These are phyloP conservation scores for Hetaerina americana DNA, from an alignment of 1,140 invertebrate species.

Conservation along the genomic window DNA sequence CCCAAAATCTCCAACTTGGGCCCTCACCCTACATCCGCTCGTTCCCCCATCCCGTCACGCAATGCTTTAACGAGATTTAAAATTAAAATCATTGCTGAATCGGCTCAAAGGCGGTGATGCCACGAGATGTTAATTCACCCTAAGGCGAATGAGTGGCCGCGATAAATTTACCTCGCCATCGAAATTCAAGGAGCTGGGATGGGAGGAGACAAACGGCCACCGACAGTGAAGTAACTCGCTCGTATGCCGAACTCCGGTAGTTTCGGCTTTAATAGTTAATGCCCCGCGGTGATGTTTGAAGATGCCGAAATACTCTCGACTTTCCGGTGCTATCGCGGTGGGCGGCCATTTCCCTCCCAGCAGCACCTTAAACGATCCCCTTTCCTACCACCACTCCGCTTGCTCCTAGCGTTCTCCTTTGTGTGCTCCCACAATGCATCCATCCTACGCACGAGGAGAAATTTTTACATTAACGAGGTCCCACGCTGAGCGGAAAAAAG, in stretches of 20 bases:
- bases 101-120: neutral
- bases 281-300: neutral
- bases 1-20: too few species aligned
- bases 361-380: neutral
- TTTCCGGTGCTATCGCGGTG: neutral
- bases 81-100: neutral
- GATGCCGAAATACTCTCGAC: neutral
- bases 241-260: neutral
- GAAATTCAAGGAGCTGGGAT: neutral
- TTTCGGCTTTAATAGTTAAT: neutral
- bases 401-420: too few species aligned
- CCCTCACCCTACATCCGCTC: too few species aligned
- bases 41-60: neutral
- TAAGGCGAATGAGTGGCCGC: neutral
- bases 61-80: neutral
- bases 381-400: too few species aligned
- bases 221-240: neutral
- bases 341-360: neutral
- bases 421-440: neutral
- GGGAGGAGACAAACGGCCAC: neutral
- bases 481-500: too few species aligned
- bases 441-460: neutral
- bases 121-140: neutral
- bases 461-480: too few species aligned
- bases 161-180: neutral